Conservation (phyloP, 2,888 invertebrate species). For the Synergus umbraculus region DNA sequence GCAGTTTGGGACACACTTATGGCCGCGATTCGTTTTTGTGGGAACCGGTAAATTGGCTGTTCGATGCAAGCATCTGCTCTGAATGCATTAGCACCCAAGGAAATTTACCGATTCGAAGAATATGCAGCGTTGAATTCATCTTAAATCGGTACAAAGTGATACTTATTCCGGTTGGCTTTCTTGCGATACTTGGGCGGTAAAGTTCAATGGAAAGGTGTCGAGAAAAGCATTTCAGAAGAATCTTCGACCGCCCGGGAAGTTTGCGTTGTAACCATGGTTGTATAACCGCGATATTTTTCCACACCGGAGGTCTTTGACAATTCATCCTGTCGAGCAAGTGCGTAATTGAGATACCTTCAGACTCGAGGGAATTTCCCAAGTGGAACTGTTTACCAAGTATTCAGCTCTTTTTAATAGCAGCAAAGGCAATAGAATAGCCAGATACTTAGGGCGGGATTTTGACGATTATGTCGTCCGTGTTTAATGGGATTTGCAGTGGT, state of each 20-base stretch:
- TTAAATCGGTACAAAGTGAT: constrained; percentile 27
- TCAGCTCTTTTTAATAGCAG: background rate
- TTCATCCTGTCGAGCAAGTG: constrained; percentile 7
- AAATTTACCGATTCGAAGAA: background rate
- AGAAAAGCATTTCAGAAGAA: constrained; percentile 31
- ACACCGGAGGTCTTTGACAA: constrained; percentile 32
- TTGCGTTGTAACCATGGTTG: background rate
- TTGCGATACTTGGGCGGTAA: constrained; percentile 2
- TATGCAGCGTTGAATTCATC: background rate
- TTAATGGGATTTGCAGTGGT: background rate
- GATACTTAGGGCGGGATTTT: background rate
- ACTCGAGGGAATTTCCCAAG: background rate
- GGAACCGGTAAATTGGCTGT: constrained; percentile 67
- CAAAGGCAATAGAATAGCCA: constrained; percentile 3
- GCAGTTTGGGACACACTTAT: constrained; percentile 21
- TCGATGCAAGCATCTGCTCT: constrained; percentile 62
- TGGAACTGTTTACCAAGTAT: background rate
- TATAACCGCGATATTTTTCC: constrained; percentile 23
- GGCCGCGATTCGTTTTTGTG: constrained; percentile 62
- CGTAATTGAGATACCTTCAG: constrained; percentile 13
- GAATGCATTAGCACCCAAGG: constrained; percentile 17
- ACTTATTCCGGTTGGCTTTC: constrained; percentile 21
- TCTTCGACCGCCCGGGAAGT: constrained; percentile 27
- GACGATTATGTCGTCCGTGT: background rate
- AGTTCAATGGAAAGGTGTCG: constrained; percentile 30